Percentiles rank a stretch among this genome's conserved stretches.
Conservation (phyloP, 2,888 invertebrate species). For the Eulithis testata region DNA sequence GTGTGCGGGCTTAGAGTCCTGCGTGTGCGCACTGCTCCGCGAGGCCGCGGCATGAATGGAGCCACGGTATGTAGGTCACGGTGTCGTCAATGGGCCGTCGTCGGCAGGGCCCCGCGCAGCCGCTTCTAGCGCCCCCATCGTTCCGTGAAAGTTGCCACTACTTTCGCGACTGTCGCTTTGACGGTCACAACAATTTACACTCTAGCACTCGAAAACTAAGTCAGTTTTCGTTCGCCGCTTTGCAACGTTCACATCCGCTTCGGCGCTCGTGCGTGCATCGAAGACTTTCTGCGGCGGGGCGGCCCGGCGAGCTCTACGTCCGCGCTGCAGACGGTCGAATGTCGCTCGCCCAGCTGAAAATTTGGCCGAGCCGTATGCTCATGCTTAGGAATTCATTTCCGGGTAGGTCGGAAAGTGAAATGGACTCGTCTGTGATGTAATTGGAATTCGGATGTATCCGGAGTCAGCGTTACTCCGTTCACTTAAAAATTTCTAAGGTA, state of each 20-base stretch:
- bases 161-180: slow-evolving; percentile 78
- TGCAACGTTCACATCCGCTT: slow-evolving; percentile 81
- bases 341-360: slow-evolving; percentile 57
- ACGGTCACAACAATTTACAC: slow-evolving; percentile 68
- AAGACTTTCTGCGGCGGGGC: slow-evolving; percentile 60
- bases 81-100: slow-evolving; percentile 83
- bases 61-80: slow-evolving; percentile 82
- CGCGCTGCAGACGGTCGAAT: slow-evolving; percentile 55
- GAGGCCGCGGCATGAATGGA: slow-evolving; percentile 82
- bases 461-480: slow-evolving; percentile 81
- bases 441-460: slow-evolving; percentile 85
- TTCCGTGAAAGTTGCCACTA: slow-evolving; percentile 82
- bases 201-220: slow-evolving; percentile 73
- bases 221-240: slow-evolving; percentile 68
- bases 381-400: slow-evolving; percentile 84
- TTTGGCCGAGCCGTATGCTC: slow-evolving; percentile 80
- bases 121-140: slow-evolving; percentile 78
- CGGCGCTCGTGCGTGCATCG: slow-evolving; percentile 72
- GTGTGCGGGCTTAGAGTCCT: slow-evolving; percentile 69
- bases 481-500: slow-evolving; percentile 79
- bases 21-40: slow-evolving; percentile 57
- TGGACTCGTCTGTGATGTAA: slow-evolving; percentile 84
- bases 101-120: slow-evolving; percentile 71
- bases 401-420: slow-evolving; percentile 85
- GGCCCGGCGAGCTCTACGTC: slow-evolving; percentile 56